These are phyloP conservation scores for Rhynchomys soricoides DNA, from an alignment of 2,113 vertebrate genomes.

Conservation along the genomic window DNA sequence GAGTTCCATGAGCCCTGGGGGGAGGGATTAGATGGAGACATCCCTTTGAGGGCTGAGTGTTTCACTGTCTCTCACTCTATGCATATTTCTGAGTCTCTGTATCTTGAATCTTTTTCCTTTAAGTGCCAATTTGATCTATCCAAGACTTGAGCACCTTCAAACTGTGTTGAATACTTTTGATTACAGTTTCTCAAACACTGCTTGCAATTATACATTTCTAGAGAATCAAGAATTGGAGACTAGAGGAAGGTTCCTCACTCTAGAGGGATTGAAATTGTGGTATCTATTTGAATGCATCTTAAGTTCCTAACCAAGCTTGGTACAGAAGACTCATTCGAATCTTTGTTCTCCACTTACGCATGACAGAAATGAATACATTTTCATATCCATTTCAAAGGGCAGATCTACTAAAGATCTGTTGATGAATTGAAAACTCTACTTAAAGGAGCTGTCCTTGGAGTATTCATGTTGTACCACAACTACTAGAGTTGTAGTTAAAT, in stretches of 20 bases:
- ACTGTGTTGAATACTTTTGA: background rate
- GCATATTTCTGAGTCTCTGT: background rate
- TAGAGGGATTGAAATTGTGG: background rate
- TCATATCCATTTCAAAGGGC: background rate
- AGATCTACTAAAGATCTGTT: background rate
- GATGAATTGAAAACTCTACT: background rate
- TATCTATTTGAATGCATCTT: background rate
- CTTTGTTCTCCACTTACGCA: background rate
- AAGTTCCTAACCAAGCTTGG: background rate
- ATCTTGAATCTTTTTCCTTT: background rate
- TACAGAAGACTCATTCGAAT: rapidly evolving
- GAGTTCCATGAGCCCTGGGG: background rate
- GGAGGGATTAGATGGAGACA: background rate
- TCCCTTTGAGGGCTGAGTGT: background rate
- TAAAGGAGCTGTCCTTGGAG: background rate
- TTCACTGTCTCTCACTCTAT: background rate
- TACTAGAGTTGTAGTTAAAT: background rate
- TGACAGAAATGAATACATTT: background rate
- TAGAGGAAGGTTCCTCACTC: background rate
- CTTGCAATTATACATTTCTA: background rate
- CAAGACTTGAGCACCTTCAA: background rate
- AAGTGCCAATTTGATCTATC: background rate
- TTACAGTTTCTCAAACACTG: background rate
- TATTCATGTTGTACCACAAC: background rate
- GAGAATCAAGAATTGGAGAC: background rate